Evolutionary conservation across 2,113 vertebrate species (phyloP), one percentile per base, ranked within the genome.

Genomic region (Brachyhypopomus occidentalis): DNA sequence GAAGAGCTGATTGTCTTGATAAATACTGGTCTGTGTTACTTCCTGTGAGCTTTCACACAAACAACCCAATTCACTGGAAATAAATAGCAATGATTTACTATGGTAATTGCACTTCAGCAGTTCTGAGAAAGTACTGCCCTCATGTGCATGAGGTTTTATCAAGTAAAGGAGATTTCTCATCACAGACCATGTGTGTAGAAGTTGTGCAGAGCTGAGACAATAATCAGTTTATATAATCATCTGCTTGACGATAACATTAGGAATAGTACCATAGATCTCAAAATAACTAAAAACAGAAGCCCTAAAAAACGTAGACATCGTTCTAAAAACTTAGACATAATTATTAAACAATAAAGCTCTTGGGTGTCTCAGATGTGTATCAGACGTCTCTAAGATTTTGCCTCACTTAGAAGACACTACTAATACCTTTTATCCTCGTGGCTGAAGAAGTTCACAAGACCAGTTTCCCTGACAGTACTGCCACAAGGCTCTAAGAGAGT

Each of bases 11-110:
- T 30, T 71, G n/a, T 16, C 19, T 72, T 71, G 70, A 41, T 82
- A 75, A 71, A 48, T 41, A 8, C 7, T 41, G 45, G 80, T 76
- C 80, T 81, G 72, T 75, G 77, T 62, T 77, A 67, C 48, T 71
- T 76, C 66, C 77, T 76, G 58, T 38, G 17, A 64, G 27, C 58
- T 76, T 75, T 72, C 23, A 58, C 3, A 22, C 77, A 76, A 23
- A 69, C 38, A 71, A 63, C 55, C 48, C 20, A 74, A 58, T 75
- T 75, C 55, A 23, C 38, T 34, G 20, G 55, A 77, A 75, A 34
- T 75, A 78, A 71, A 72, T 8, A 22, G 59, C 60, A 77, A 38
- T 64, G 30, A 56, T 63, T 62, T 48, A 0, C 30, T 6, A 9
- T 25, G 80, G 79, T 79, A 79, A 75, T 58, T 58, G 38, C 48